Conservation (phyloP, 2,888 invertebrate species). For the Lapara coniferarum region DNA sequence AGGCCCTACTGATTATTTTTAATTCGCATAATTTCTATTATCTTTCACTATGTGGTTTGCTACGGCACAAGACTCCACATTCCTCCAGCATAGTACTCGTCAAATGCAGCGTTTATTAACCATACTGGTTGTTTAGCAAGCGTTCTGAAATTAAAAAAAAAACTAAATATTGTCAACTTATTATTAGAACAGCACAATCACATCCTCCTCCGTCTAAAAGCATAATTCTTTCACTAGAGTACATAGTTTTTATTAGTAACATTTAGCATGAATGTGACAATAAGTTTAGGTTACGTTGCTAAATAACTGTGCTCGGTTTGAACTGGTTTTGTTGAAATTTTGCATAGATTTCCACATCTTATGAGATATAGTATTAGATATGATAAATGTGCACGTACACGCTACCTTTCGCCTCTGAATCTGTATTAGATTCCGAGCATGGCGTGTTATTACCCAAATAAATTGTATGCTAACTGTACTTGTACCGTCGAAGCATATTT, state of each 20-base stretch:
- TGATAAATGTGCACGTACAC: conserved; percentile 19
- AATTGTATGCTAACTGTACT: conserved; percentile 18
- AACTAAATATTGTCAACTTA: too few species aligned
- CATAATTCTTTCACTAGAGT: background rate
- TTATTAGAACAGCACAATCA: too few species aligned
- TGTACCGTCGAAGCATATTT: background rate
- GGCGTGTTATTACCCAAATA: conserved; percentile 17
- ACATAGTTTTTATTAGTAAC: background rate
- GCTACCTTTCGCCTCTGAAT: conserved; percentile 19
- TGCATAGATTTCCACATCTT: conserved; percentile 23
- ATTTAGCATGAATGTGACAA: conserved; percentile 20
- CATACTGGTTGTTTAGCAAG: too few species aligned
- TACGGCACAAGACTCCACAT: background rate
- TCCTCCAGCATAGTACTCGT: background rate
- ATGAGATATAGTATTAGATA: conserved; percentile 18
- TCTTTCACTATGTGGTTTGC: background rate
- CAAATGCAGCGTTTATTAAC: background rate
- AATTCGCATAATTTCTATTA: too few species aligned
- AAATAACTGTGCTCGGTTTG: conserved; percentile 16
- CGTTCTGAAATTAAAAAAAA: too few species aligned
- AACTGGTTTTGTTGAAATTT: conserved; percentile 23
- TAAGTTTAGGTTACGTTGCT: conserved; percentile 15
- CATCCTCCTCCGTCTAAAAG: background rate
- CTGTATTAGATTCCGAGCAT: conserved; percentile 12
- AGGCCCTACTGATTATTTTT: too few species aligned